These are phyloP conservation scores for Gerosis bhagava DNA, from an alignment of 2,888 invertebrate species.

Conservation along the genomic window DNA sequence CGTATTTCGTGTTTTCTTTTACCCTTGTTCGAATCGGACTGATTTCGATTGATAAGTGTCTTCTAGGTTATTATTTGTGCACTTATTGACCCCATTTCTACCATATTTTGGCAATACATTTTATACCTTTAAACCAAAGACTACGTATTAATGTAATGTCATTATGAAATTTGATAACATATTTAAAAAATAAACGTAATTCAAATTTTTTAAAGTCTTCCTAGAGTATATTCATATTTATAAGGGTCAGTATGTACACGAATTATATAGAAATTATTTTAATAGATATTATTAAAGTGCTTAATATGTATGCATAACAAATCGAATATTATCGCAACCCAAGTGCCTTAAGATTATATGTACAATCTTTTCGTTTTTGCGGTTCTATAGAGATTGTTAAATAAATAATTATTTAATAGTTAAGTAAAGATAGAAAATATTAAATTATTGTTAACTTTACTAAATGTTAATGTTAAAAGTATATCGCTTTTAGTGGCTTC, in stretches of 20 bases:
- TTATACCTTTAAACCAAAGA: conserved; percentile 73
- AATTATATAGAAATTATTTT: conserved; percentile 45
- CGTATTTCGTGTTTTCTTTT: too few relatives aligned
- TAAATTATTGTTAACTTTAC: conserved; percentile 81
- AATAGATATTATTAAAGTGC: conserved; percentile 62
- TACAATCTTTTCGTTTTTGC: conserved; percentile 71
- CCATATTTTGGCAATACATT: conserved; percentile 56
- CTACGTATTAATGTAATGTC: conserved; percentile 48
- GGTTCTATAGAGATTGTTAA: conserved; percentile 75
- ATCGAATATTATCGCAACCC: conserved; percentile 66
- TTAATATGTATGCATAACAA: conserved; percentile 72
- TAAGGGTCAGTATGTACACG: conserved; percentile 63
- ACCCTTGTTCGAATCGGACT: conserved; percentile 59
- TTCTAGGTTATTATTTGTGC: conserved; percentile 56
- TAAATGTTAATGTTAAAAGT: conserved; percentile 68
- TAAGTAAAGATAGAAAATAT: conserved; percentile 77
- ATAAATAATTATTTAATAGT: conserved; percentile 66
- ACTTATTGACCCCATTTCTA: conserved; percentile 58
- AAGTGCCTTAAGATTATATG: conserved; percentile 77
- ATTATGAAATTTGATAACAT: conserved; percentile 50
- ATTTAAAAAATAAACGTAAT: conserved; percentile 41
- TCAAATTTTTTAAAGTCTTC: conserved; percentile 61
- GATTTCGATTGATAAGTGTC: conserved; percentile 54
- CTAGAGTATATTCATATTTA: conserved; percentile 41
- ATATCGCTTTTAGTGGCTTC: conserved; percentile 48